Evolutionary conservation across 2,797 vertebrate species (phyloP).

Genomic region (Coccyzus lansbergi): DNA sequence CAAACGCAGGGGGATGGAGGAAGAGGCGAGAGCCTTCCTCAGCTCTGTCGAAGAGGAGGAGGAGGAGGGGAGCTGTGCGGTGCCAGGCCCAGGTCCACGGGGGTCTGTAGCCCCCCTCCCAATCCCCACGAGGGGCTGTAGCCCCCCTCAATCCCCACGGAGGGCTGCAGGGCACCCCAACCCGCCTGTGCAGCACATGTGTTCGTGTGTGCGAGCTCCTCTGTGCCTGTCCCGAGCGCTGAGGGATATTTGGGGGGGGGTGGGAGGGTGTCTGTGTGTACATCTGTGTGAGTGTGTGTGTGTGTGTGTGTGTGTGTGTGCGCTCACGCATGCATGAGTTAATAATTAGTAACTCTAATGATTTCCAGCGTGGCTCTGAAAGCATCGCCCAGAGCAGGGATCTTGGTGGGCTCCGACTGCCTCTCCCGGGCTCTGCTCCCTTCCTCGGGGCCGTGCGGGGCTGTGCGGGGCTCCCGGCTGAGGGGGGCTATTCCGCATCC

Average conservation of each 20-base stretch:
- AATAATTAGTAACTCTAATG: slow-evolving; percentile 66
- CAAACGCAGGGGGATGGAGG: not conserved
- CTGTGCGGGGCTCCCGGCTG: not conserved
- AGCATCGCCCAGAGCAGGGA: slow-evolving; percentile 58
- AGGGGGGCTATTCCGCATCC: not conserved
- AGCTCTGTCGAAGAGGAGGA: not conserved
- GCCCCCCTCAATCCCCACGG: not conserved
- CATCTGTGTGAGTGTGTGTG: slow-evolving; percentile 45
- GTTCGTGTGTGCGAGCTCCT: not conserved
- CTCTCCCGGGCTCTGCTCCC: not conserved
- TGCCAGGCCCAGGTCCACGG: not conserved
- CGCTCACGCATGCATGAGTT: slow-evolving; percentile 67
- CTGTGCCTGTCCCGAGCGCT: not conserved
- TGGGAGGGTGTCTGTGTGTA: not conserved
- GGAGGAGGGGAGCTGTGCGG: not conserved
- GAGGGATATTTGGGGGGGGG: not conserved
- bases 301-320: not conserved
- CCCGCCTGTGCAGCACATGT: slow-evolving; percentile 12
- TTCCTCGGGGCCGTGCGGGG: not conserved
- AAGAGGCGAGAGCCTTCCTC: not conserved
- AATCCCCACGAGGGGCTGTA: not conserved
- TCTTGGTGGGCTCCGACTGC: slow-evolving; percentile 40
- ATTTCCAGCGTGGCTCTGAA: slow-evolving; percentile 57
- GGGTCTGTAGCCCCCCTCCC: not conserved
- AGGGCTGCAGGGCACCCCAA: not conserved